Base-by-base conservation (phyloP, 2,888 invertebrate genomes). In the Melanotus villosus region DNA sequence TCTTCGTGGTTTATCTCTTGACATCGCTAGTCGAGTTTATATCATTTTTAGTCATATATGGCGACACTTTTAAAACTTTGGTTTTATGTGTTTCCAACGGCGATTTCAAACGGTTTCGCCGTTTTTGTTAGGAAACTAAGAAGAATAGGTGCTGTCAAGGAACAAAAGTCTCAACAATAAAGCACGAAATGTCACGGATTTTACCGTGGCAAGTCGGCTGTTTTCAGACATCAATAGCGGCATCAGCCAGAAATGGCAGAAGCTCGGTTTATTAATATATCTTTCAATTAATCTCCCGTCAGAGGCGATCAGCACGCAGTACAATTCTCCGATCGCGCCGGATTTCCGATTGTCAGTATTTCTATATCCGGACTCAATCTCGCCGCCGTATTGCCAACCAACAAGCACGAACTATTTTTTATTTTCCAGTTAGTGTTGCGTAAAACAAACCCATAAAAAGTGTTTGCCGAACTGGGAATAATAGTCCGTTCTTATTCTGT, bases 321-420 rank as follows among this genome's bases (percentile, higher is more conserved):
- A 16, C 9, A 45, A 21, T 60, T 50, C 52, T 60, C 32, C 59
- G 41, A 60, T 62, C 23, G 67, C 65, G 21, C 38, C 18, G 41
- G 14, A 76, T 79, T 79, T 79, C 79, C 78, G 78, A 77, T 78
- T 77, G 78, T 77, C 76, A 76, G 75, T 76, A 76, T 79, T 79
- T 77, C 79, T 62, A 62, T 65, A 59, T 62, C 59, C 58, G 70
- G 43, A 62, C 34, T 45, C 43, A n/a, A 45, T 59, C 59, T 59
- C 41, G 16, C 30, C 14, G 41, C 32, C 26, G 30, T 18, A 45
- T 30, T 47, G 43, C 32, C 26, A 47, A 60, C 30, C 16, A 26
- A 50, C 34, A 30, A 16, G 16, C 52, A 18, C n/a, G 19, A 19
- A 12, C 23, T 47, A n/a, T 18, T 47, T 47, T 43, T 43, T 43